phyloP scores from a whole-genome alignment of 2,888 invertebrate species.

The Dasysyrphus tricinctus region DNA sequence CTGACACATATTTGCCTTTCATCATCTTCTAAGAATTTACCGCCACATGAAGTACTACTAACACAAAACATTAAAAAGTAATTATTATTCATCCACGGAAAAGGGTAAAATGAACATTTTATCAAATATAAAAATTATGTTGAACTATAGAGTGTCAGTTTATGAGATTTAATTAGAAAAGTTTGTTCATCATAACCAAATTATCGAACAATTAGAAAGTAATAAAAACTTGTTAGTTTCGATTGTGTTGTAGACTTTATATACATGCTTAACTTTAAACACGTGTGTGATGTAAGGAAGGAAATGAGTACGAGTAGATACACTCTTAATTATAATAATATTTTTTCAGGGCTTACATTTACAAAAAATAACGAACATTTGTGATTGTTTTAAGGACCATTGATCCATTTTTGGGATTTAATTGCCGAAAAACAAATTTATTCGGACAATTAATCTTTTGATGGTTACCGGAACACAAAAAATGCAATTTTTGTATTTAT shows the following conservation, averaged over 20 bases:
- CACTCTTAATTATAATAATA: not conserved
- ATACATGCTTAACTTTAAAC: slow-evolving; percentile 14
- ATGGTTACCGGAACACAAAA: no score
- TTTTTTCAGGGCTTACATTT: not conserved
- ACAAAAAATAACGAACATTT: not conserved
- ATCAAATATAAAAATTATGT: slow-evolving; percentile 49
- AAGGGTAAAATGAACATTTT: slow-evolving; percentile 39
- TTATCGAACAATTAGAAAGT: slow-evolving; percentile 76
- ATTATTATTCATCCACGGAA: slow-evolving; percentile 58
- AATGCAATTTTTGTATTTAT: no score
- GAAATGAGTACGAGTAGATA: not conserved
- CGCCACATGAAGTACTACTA: slow-evolving; percentile 19
- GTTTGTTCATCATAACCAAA: slow-evolving; percentile 72
- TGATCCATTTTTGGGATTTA: not conserved
- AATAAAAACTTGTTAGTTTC: slow-evolving; percentile 70
- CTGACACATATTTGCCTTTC: slow-evolving; percentile 35
- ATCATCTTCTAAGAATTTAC: slow-evolving; percentile 39
- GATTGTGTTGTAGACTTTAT: slow-evolving; percentile 37
- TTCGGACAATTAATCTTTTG: no score
- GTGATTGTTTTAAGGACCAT: not conserved
- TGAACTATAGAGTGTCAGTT: slow-evolving; percentile 46
- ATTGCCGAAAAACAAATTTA: no score
- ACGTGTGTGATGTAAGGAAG: not conserved
- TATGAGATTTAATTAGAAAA: slow-evolving; percentile 70
- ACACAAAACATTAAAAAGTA: slow-evolving; percentile 65